Percentiles rank a stretch among this genome's conserved stretches.
These are phyloP conservation scores for Melipona quadrifasciata DNA, from an alignment of 1,140 invertebrate genomes.

Conservation along the genomic window DNA sequence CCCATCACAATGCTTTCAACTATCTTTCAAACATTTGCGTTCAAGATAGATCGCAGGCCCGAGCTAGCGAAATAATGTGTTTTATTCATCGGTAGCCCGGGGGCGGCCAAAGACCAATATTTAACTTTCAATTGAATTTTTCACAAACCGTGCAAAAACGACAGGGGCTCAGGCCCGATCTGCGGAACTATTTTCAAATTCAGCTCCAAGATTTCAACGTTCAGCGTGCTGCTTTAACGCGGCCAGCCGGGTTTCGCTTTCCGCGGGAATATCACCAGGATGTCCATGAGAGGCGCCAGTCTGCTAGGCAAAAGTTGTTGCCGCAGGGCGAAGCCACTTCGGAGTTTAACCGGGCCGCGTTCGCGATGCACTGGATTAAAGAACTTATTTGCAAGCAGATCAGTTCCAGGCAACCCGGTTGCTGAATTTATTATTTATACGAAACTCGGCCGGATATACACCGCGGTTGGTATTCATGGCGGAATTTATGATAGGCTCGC, in stretches of 20 bases:
- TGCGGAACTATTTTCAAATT: constrained; percentile 3
- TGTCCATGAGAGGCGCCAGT: constrained; percentile 5
- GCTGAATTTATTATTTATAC: constrained; percentile 68
- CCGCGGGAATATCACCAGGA: not conserved
- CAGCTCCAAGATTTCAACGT: not conserved
- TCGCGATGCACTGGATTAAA: constrained; percentile 55
- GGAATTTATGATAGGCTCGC: constrained; percentile 54
- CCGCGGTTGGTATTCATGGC: constrained; percentile 59
- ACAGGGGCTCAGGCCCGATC: too few species aligned
- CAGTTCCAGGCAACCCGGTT: constrained; percentile 35
- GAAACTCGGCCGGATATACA: constrained; percentile 33
- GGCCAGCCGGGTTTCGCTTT: not conserved
- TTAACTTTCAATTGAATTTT: constrained; percentile 10
- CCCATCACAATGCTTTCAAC: not conserved
- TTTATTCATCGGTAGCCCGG: not conserved
- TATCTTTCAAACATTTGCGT: not conserved
- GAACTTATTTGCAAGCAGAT: constrained; percentile 65
- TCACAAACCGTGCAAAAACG: not conserved
- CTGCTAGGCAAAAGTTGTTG: constrained; percentile 25
- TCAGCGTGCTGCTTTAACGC: not conserved
- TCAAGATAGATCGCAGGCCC: not conserved
- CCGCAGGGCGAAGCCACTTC: constrained; percentile 47
- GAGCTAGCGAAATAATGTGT: not conserved
- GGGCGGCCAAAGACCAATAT: not conserved
- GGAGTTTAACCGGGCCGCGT: constrained; percentile 48